Conservation (phyloP, 2,113 vertebrate genomes). For the Tursiops truncatus region DNA sequence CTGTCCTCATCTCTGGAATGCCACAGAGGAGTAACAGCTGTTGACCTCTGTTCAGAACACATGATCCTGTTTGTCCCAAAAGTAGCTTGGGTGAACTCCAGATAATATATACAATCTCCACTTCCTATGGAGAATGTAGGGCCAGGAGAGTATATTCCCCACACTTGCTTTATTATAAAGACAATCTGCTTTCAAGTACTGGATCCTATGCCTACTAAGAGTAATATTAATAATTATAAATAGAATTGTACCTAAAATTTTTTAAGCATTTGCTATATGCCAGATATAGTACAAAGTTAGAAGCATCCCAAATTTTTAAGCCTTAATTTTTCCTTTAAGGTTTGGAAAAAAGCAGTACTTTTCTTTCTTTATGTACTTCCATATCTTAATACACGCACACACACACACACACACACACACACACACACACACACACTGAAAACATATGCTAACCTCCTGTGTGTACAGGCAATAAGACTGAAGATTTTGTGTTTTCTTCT, state of each 20-base stretch:
- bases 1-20: constrained; percentile 72
- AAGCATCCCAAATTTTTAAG: background rate
- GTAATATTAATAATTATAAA: background rate
- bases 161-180: background rate
- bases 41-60: constrained; percentile 68
- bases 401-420: background rate
- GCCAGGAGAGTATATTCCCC: background rate
- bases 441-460: background rate
- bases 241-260: background rate
- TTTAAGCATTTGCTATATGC: background rate
- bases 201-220: background rate
- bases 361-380: constrained; percentile 15
- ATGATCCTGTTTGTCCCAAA: constrained; percentile 74
- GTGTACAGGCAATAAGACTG: background rate
- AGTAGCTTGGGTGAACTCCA: constrained; percentile 62
- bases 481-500: background rate
- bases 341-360: constrained; percentile 28
- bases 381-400: background rate
- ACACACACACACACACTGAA: background rate
- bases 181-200: background rate
- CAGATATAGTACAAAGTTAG: background rate
- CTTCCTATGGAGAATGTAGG: constrained; percentile 1
- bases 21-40: constrained; percentile 76
- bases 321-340: constrained; percentile 12
- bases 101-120: constrained; percentile 42